Base-by-base conservation (phyloP, 2,888 invertebrate species). In the Choristoneura rosaceana region DNA sequence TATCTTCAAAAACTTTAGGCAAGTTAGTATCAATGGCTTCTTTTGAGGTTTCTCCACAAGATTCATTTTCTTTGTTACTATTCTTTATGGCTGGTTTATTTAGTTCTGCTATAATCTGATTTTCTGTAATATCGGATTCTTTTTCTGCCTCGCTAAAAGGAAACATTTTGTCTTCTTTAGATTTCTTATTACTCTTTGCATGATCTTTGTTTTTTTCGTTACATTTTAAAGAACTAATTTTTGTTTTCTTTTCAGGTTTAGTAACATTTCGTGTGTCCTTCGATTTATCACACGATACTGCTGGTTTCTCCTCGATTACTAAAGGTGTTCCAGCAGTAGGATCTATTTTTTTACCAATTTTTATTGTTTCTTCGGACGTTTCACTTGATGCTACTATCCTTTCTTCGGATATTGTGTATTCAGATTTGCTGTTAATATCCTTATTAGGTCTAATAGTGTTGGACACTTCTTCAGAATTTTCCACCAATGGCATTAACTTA, bases 1-100 rank as follows among this genome's bases (percentile, higher is more conserved):
- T 61, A 10, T 66, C 62, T 17, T 71, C 67, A 41, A 68, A 68
- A 12, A 50, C 41, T 38, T 47, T 62, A 41, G 67, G 55, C 58
- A 68, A 62, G 9, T 71, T 62, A 10, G 12, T 67, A 58, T 58
- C 66, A 8, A 59, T 47, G 25, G 55, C 50, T 41, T 43, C 34
- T 47, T 71, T 52, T 38, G 65, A 52, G 14, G 41, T 38, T 25
- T 58, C 58, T 45, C 60, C 45, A 25, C 33, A 10, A 9, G 41
- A 38, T 4, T 67, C 15, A 33, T 67, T 68, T 63, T 71, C 67
- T 63, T 63, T 71, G 15, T 71, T 63, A 17, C 65, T 38, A 12
- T 45, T 62, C 10, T 10, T 15, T 10, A 43, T 33, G 47, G 62
- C 14, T 0, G 25, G 25, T 8, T n/a, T 38, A 25, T 58, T 47